phyloP scores from a whole-genome alignment of 2,113 vertebrate species.

The Chinchilla lanigera region DNA sequence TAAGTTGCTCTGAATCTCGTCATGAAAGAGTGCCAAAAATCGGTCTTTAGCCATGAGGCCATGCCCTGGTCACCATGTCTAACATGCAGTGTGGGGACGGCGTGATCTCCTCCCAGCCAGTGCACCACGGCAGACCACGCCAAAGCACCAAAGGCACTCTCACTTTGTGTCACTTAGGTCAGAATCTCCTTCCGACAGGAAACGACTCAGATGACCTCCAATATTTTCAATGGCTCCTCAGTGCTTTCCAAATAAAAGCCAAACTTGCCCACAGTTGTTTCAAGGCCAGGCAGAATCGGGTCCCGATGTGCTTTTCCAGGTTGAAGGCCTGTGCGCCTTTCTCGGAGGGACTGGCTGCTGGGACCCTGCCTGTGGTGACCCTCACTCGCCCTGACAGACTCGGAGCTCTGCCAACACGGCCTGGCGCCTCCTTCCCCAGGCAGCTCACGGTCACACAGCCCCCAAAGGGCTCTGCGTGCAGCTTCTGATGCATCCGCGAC shows the following conservation, averaged over 20 bases:
- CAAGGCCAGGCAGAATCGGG: neutral
- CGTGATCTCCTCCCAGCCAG: neutral
- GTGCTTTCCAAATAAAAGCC: constrained; percentile 14
- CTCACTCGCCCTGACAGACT: neutral
- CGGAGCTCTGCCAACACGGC: neutral
- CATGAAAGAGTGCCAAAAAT: neutral
- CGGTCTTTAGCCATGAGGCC: neutral
- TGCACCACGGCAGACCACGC: neutral
- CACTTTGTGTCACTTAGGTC: neutral
- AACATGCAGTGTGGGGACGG: neutral
- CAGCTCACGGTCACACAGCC: rapidly evolving
- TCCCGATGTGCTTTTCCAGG: neutral
- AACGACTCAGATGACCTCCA: neutral
- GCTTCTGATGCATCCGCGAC: neutral
- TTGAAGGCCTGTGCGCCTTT: neutral
- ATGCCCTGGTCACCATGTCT: neutral
- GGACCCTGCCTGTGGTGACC: neutral
- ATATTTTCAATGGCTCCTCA: neutral
- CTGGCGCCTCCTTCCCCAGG: neutral
- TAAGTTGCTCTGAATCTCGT: neutral
- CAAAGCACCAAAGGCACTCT: neutral
- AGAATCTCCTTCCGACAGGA: neutral
- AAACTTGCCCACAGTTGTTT: neutral
- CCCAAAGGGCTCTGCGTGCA: neutral
- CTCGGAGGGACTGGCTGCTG: neutral